phyloP scores from a whole-genome alignment of 1,140 invertebrate species.

The Xylocopa sonorina region DNA sequence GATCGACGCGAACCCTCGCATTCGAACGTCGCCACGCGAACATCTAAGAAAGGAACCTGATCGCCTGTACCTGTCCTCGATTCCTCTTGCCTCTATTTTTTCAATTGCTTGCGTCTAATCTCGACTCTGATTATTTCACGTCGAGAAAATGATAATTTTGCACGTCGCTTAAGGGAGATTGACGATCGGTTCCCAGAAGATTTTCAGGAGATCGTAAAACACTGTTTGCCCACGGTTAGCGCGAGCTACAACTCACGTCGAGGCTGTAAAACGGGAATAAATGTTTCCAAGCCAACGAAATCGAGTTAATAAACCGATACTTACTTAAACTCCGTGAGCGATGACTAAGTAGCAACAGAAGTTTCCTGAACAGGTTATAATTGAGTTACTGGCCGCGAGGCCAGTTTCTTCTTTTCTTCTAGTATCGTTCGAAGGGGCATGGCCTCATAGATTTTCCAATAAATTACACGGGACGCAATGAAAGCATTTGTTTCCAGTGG shows the following conservation, averaged over 20 bases:
- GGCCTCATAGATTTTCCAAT: background rate
- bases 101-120: background rate
- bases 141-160: background rate
- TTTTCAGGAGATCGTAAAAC: background rate
- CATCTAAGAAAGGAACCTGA: constrained; percentile 13
- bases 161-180: no score
- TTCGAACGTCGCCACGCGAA: constrained; percentile 46
- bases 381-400: background rate
- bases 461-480: background rate
- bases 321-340: background rate
- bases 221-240: background rate
- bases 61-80: background rate
- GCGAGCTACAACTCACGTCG: background rate
- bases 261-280: background rate
- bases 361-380: background rate
- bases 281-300: background rate
- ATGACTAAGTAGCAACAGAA: background rate
- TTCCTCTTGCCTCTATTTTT: background rate
- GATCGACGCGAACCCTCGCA: constrained; percentile 56
- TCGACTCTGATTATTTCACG: background rate
- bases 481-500: background rate
- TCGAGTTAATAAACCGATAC: background rate
- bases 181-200: no score
- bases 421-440: background rate
- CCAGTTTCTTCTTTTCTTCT: background rate